Evolutionary conservation across 2,113 vertebrate genomes (phyloP).

Genomic region (Alaudala cheleensis): DNA sequence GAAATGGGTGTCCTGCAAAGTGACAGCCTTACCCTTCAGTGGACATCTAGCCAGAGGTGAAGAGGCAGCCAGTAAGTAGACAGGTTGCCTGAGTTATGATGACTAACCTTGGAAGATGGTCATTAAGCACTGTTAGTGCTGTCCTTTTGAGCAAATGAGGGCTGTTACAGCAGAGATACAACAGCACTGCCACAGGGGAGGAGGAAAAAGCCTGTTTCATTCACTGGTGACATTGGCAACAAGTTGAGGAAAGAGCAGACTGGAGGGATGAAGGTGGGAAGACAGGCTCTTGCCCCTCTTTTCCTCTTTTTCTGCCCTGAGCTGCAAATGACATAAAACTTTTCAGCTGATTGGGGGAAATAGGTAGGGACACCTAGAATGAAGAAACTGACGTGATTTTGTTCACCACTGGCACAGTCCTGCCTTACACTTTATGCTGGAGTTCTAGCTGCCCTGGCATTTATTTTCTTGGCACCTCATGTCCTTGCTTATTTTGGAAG

Average conservation of each 20-base stretch:
- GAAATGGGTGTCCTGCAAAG: not conserved
- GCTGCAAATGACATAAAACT: not conserved
- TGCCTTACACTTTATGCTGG: not conserved
- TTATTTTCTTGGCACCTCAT: not conserved
- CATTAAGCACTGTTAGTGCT: not conserved
- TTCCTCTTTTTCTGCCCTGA: not conserved
- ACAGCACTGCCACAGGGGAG: not conserved
- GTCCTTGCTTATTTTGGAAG: not conserved
- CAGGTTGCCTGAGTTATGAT: not conserved
- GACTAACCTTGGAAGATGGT: not conserved
- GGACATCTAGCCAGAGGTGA: not conserved
- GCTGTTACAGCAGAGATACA: not conserved
- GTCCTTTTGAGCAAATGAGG: not conserved
- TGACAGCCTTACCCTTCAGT: not conserved
- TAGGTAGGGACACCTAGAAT: not conserved
- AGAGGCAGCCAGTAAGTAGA: not conserved
- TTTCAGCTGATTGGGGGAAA: not conserved
- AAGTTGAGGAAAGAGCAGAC: not conserved
- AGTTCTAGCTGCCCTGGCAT: not conserved
- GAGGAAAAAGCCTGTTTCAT: not conserved
- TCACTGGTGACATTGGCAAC: not conserved
- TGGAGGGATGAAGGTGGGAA: not conserved
- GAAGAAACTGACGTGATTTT: not conserved
- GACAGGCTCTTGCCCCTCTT: not conserved
- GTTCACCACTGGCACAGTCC: not conserved